phyloP scores from a whole-genome alignment of 2,797 vertebrate genomes.

The Lutjanus campechanus region DNA sequence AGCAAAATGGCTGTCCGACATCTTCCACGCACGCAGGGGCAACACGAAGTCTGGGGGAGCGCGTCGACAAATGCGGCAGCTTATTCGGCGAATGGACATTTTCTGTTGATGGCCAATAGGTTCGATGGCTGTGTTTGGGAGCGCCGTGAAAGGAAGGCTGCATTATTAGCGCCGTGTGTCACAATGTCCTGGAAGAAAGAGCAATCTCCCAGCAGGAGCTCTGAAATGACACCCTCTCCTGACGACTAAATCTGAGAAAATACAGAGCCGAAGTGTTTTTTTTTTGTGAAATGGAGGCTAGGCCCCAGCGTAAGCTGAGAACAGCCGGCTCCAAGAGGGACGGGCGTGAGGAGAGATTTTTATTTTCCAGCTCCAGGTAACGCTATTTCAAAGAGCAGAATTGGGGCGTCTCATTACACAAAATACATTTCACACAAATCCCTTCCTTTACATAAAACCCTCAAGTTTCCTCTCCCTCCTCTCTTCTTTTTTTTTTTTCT shows the following conservation, averaged over 20 bases:
- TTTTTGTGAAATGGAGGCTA: constrained; percentile 62
- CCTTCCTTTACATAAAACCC: constrained; percentile 66
- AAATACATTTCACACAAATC: constrained; percentile 71
- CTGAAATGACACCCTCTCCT: constrained; percentile 67
- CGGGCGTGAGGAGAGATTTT: constrained; percentile 54
- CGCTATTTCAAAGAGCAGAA: constrained; percentile 67
- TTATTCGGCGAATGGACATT: constrained; percentile 53
- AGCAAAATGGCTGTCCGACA: constrained; percentile 49
- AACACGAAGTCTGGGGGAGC: constrained; percentile 17
- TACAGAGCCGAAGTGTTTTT: constrained; percentile 34
- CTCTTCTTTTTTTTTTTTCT: constrained; percentile 10
- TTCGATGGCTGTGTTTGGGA: constrained; percentile 57
- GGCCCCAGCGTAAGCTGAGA: constrained; percentile 39
- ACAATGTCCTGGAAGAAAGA: constrained; percentile 67
- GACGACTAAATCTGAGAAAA: constrained; percentile 69
- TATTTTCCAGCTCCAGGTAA: constrained; percentile 75
- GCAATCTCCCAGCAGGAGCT: constrained; percentile 69
- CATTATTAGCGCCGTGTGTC: constrained; percentile 67
- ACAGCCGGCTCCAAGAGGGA: constrained; percentile 46
- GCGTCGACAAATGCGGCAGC: constrained; percentile 25
- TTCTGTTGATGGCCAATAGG: constrained; percentile 57
- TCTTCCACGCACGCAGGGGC: constrained; percentile 8
- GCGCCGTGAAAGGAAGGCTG: constrained; percentile 36
- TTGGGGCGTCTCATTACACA: constrained; percentile 70
- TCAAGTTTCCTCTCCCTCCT: constrained; percentile 35